These are phyloP conservation scores for Trissolcus brochymenae DNA, from an alignment of 2,888 invertebrate species.

Conservation along the genomic window DNA sequence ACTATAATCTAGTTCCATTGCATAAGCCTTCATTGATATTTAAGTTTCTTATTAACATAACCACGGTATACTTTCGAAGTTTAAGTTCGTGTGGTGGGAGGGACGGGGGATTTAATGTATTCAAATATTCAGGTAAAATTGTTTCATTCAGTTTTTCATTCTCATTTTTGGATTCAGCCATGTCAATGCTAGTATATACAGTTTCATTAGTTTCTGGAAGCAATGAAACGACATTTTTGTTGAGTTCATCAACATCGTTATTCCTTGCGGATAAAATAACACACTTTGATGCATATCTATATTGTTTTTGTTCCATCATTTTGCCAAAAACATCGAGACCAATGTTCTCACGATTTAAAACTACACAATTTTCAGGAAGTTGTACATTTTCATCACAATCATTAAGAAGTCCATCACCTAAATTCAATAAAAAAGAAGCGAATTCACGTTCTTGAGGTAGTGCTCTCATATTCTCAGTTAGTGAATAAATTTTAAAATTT, in stretches of 20 bases:
- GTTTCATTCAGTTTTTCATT: no score
- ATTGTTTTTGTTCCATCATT: conserved; percentile 39
- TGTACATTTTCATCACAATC: conserved; percentile 46
- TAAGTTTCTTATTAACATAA: conserved; percentile 2
- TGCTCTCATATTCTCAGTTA: conserved; percentile 57
- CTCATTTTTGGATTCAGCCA: conserved; percentile 25
- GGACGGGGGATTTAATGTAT: no score
- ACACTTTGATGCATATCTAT: conserved; percentile 29
- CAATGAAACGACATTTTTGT: conserved; percentile 13
- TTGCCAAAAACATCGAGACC: conserved; percentile 40
- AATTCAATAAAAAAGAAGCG: conserved; percentile 40
- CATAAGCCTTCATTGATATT: conserved; percentile 21
- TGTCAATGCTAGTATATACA: conserved; percentile 29
- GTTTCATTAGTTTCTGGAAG: conserved; percentile 10
- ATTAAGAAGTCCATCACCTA: conserved; percentile 55
- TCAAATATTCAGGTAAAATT: no score
- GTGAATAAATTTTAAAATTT: conserved; percentile 50
- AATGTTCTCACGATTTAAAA: no score
- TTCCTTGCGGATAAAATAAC: conserved; percentile 58
- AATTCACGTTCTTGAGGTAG: conserved; percentile 53
- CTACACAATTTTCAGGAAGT: no score
- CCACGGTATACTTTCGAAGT: no score
- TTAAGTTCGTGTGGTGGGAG: no score
- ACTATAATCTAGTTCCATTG: conserved; percentile 26
- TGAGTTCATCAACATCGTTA: conserved; percentile 22